Base-by-base conservation (phyloP, 2,797 vertebrate species). In the Alauda arvensis region DNA sequence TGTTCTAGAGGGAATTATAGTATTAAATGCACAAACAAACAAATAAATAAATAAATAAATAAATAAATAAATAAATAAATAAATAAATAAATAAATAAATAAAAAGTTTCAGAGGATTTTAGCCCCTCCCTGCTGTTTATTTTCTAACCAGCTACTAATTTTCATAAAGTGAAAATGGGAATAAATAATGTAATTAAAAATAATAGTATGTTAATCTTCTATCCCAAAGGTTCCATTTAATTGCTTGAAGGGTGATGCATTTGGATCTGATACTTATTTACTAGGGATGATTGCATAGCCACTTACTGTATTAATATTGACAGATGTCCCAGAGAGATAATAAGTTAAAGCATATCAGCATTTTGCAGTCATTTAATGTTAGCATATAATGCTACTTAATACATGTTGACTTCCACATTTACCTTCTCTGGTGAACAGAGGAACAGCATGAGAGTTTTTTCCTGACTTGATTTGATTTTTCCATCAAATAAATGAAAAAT, bases 291-390 rank as follows among this genome's bases (percentile, higher is more conserved):
- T 86, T 95, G 49, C 68, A 96, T 93, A 95, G 85, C 89, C 83
- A 92, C 75, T 95, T 95, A 90, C 56, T 55, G 31, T 74, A 95
- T 94, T 96, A 95, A 94, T 96, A 95, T 87, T 95, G 96, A 96
- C 94, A 96, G 89, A 94, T 95, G 85, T 93, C 82, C 89, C 79
- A 85, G 77, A 61, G 91, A 96, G 85, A 93, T 93, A 95, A 91
- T 90, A 88, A 90, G 29, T 67, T 77, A 91, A 88, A 80, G 25
- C 46, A 28, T 90, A 95, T 95, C 81, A 76, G 62, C 77, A 89
- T 52, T 81, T 92, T 92, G 77, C 71, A 91, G 69, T 74, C 90
- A 88, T 92, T 88, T 88, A 53, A 57, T 76, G 53, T 89, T 85
- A 87, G 74, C 40, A 77, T 83, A 80, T 82, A 90, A 95, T 93